A percentile compares a stretch with the other conserved stretches of the same genome.
Evolutionary conservation across 2,888 invertebrate genomes (phyloP).

Genomic region (Xanthia icteritia): DNA sequence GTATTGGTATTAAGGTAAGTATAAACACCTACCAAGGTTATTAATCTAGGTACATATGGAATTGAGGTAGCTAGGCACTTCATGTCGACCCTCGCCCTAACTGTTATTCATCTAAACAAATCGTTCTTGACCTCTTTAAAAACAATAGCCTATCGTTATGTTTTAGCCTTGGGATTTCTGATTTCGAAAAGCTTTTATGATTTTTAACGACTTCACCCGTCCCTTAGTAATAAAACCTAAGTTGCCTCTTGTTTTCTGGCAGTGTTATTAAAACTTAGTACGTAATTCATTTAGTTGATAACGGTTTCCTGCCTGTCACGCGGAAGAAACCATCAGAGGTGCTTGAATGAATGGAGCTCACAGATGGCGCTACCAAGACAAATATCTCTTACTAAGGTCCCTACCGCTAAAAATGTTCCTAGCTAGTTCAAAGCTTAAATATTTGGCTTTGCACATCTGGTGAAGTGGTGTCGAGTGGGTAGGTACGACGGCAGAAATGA

Average conservation of each 20-base stretch:
- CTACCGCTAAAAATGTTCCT: background rate
- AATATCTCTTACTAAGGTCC: background rate
- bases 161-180: conserved; percentile 36
- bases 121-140: conserved; percentile 52
- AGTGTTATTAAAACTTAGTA: conserved; percentile 5
- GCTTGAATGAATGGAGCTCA: background rate
- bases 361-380: background rate
- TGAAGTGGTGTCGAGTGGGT: background rate
- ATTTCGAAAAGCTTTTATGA: conserved; percentile 52
- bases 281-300: conserved; percentile 4
- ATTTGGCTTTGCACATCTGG: background rate
- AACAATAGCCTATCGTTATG: conserved; percentile 48
- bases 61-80: conserved; percentile 17
- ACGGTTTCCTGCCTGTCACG: background rate
- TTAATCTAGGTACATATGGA: conserved; percentile 1
- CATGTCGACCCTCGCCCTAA: conserved; percentile 46
- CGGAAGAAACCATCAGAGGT: background rate
- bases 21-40: background rate
- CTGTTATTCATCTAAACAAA: conserved; percentile 27
- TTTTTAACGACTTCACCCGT: conserved; percentile 29
- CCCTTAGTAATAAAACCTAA: conserved; percentile 16
- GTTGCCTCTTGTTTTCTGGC: background rate
- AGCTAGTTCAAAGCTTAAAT: background rate
- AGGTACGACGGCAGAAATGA: background rate
- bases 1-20: background rate